Conservation (phyloP, 2,113 vertebrate species). For the Sphyrna mokarran region DNA sequence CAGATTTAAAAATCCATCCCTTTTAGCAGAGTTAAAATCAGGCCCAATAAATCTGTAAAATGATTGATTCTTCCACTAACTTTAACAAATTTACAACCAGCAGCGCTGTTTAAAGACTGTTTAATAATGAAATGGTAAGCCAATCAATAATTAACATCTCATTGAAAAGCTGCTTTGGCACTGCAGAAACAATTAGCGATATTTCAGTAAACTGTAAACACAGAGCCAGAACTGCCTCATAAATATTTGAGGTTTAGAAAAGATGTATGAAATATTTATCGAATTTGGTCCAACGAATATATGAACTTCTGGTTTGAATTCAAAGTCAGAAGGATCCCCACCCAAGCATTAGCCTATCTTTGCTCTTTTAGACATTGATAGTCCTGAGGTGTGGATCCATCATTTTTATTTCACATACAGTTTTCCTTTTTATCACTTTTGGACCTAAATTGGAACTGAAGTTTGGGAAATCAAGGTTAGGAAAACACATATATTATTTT, state of each 20-base stretch:
- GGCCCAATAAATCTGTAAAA: background rate
- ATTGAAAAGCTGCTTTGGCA: background rate
- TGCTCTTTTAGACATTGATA: background rate
- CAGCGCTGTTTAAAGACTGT: background rate
- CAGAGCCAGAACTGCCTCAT: background rate
- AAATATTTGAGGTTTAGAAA: slow-evolving; percentile 20
- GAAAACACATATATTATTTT: background rate
- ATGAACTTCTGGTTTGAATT: background rate
- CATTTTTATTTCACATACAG: background rate
- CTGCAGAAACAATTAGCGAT: slow-evolving; percentile 19
- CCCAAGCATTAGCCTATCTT: background rate
- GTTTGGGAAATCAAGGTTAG: background rate
- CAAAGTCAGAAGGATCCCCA: background rate
- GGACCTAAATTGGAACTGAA: background rate
- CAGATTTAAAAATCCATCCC: background rate
- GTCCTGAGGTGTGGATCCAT: background rate
- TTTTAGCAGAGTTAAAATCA: background rate
- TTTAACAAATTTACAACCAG: background rate
- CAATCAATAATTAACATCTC: background rate
- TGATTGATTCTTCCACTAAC: background rate
- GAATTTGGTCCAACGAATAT: too few relatives aligned
- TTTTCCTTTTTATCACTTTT: background rate
- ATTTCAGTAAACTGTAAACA: slow-evolving; percentile 26
- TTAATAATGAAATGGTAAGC: background rate
- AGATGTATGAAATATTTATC: background rate